A percentile compares a stretch with the other conserved stretches of the same genome.
phyloP scores from a whole-genome alignment of 2,113 vertebrate species.

The Macheiramphus alcinus region DNA sequence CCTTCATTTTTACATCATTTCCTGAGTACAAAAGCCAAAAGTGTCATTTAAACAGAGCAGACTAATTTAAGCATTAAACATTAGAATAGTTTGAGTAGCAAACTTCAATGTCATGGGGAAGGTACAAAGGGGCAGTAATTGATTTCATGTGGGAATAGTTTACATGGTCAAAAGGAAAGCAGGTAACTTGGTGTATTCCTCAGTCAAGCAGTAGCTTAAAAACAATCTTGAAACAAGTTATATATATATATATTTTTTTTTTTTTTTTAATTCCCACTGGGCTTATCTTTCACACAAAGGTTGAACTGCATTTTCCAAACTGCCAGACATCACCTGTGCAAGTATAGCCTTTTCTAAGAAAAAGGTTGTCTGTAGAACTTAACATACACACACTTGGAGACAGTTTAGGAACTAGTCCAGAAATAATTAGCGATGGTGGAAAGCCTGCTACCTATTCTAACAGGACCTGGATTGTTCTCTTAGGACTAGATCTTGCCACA shows the following conservation, averaged over 20 bases:
- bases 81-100: background rate
- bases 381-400: background rate
- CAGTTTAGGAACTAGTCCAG: background rate
- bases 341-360: background rate
- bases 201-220: background rate
- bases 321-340: background rate
- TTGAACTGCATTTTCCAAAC: background rate
- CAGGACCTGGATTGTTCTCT: background rate
- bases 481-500: background rate
- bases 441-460: background rate
- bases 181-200: background rate
- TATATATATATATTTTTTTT: background rate
- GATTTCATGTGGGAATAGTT: background rate
- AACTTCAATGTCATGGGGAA: background rate
- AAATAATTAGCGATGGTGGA: background rate
- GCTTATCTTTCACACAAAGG: background rate
- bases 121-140: background rate
- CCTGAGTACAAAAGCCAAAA: background rate
- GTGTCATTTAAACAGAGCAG: background rate
- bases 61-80: background rate
- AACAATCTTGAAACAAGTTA: background rate
- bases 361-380: background rate
- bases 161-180: background rate
- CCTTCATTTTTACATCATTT: background rate
- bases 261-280: background rate